Evolutionary conservation across 2,888 invertebrate genomes (phyloP).

Genomic region (Calliscelio sp.): DNA sequence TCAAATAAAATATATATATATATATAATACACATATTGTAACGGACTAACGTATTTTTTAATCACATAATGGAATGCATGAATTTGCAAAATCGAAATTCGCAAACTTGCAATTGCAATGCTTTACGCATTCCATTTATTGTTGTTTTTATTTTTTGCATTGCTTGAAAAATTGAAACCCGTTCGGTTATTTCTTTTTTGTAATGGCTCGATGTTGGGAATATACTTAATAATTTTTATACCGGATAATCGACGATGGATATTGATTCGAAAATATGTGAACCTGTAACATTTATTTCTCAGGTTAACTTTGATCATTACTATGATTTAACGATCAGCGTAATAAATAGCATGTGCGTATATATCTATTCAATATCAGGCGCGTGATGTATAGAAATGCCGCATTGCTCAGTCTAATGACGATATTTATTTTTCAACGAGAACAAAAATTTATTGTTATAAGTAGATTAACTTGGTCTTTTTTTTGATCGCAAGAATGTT

Average conservation of each 20-base stretch:
- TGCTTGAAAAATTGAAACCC: background rate
- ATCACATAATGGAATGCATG: conserved; percentile 48
- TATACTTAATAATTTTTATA: conserved; percentile 34
- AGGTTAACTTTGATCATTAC: conserved; percentile 57
- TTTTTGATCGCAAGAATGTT: conserved; percentile 41
- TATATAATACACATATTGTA: too few species aligned
- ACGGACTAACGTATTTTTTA: too few species aligned
- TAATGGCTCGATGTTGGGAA: conserved; percentile 1
- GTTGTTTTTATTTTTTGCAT: background rate
- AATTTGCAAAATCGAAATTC: conserved; percentile 37
- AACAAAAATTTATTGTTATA: conserved; percentile 64
- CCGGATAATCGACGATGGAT: background rate
- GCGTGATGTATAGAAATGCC: conserved; percentile 49
- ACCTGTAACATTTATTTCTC: conserved; percentile 57
- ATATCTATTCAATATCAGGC: conserved; percentile 58
- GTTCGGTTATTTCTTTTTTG: background rate
- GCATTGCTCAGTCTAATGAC: conserved; percentile 56
- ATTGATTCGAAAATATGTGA: conserved; percentile 49
- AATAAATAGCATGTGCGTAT: conserved; percentile 65
- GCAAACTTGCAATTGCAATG: conserved; percentile 39
- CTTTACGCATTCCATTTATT: conserved; percentile 26
- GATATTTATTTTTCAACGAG: conserved; percentile 58
- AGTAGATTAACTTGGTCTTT: conserved; percentile 56
- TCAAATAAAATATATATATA: too few species aligned
- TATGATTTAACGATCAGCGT: conserved; percentile 63